A percentile compares a stretch with the other conserved stretches of the same genome.
Conservation (phyloP, 2,113 vertebrate genomes). For the Thamnaconus septentrionalis region DNA sequence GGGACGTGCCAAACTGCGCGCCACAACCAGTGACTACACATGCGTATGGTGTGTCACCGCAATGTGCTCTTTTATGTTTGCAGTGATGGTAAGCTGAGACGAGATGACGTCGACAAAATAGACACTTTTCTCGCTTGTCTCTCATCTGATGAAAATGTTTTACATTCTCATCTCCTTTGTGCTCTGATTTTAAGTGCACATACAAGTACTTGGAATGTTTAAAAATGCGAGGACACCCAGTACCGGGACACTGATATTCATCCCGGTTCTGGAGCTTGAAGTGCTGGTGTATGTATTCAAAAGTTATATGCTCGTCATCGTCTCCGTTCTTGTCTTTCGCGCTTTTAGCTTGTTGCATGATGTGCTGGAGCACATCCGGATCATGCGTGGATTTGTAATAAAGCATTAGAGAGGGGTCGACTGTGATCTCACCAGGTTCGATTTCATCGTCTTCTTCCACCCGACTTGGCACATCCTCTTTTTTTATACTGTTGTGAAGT, state of each 20-base stretch:
- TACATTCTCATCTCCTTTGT: constrained; percentile 87
- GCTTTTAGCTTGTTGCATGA: constrained; percentile 68
- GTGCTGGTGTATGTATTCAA: constrained; percentile 82
- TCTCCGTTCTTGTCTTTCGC: constrained; percentile 59
- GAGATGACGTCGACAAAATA: constrained; percentile 91
- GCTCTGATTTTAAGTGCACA: constrained; percentile 92
- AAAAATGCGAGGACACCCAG: constrained; percentile 86
- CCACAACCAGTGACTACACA: constrained; percentile 90
- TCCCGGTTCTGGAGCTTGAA: constrained; percentile 90
- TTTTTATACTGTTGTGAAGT: constrained; percentile 70
- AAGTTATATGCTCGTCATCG: constrained; percentile 82
- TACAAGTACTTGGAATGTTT: constrained; percentile 96
- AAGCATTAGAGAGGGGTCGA: constrained; percentile 71
- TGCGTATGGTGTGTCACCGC: constrained; percentile 83
- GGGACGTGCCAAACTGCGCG: constrained; percentile 83
- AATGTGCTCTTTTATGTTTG: constrained; percentile 87
- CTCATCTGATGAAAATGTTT: constrained; percentile 92
- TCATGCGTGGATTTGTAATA: constrained; percentile 80
- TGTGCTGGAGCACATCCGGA: constrained; percentile 72
- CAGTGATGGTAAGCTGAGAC: constrained; percentile 88
- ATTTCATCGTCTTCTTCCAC: constrained; percentile 65
- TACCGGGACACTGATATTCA: constrained; percentile 91
- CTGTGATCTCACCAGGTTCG: constrained; percentile 72
- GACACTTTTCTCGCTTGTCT: constrained; percentile 91
- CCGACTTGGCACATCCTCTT: constrained; percentile 45